Evolutionary conservation across 2,113 vertebrate genomes (phyloP), one percentile per base, ranked within the genome.

Genomic region (Cichladusa arquata): DNA sequence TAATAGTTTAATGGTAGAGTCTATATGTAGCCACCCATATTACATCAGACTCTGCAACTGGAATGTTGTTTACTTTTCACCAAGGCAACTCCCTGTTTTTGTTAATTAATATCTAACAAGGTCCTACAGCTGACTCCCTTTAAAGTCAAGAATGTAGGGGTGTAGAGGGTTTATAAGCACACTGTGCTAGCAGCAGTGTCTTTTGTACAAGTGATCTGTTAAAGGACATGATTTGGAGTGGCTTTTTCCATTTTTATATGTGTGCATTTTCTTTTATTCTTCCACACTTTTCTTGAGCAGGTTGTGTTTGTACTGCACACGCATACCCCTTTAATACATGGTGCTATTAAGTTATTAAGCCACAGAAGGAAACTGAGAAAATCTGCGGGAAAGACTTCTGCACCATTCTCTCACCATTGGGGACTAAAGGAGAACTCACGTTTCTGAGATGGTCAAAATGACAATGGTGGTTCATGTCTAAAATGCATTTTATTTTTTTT

Each of bases 61-160:
- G 87, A 95, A 95, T 96, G 94, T 94, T 91, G 93, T 97, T 97
- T 96, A 81, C 85, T 85, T 88, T 90, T 96, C 92, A 90, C 71
- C 93, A 90, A 79, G 82, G 72, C 87, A 66, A 83, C 91, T 91
- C 95, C 95, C 72, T 86, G 77, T 11, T 94, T 94, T 86, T 90
- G 36, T 93, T 95, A 92, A 93, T 96, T 96, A 92, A 80, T 91
- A 83, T 87, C 62, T 95, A 95, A 62, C 69, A 66, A 82, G 71
- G 50, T 94, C 77, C 60, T 69, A 70, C 79, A 76, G 28, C 54
- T 88, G 83, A 73, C 54, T 95, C 29, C 77, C 47, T 81, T 94
- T 89, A 86, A 57, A 86, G 84, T 71, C 51, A 60, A 85, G 69
- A 69, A 88, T 38, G 16, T 84, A 65, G 51, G 45, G 61, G 33